phyloP scores from a whole-genome alignment of 1,140 invertebrate genomes.

The Drosophila arawakana region DNA sequence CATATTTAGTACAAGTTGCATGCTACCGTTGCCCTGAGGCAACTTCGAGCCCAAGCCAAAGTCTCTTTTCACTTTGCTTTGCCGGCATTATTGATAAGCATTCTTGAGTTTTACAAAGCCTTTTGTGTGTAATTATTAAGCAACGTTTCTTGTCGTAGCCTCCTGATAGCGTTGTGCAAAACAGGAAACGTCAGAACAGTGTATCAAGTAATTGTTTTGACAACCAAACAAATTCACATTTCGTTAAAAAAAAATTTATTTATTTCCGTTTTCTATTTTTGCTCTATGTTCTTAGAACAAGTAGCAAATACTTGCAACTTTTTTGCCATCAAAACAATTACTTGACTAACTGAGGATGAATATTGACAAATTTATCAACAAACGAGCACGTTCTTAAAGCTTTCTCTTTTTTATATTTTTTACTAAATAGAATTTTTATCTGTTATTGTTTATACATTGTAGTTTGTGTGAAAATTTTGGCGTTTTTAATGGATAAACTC shows the following conservation, averaged over 20 bases:
- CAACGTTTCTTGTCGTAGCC: constrained; percentile 15
- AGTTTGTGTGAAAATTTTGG: background rate
- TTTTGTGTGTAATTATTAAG: constrained; percentile 35
- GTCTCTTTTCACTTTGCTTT: background rate
- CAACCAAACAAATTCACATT: background rate
- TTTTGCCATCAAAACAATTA: background rate
- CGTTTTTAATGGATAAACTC: background rate
- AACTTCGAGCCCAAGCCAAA: constrained; percentile 5
- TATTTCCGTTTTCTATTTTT: no score
- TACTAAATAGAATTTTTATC: background rate
- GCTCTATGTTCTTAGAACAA: no score
- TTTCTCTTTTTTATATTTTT: constrained; percentile 3
- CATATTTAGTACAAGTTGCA: constrained; percentile 22
- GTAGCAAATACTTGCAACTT: no score
- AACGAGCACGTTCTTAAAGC: constrained; percentile 9
- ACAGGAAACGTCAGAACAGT: constrained; percentile 28
- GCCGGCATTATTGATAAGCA: constrained; percentile 25
- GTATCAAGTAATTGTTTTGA: constrained; percentile 3
- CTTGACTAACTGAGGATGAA: background rate
- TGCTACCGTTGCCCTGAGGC: constrained; percentile 32
- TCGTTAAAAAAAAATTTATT: no score
- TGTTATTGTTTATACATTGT: background rate
- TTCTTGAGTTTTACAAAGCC: background rate
- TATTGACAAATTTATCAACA: constrained; percentile 3
- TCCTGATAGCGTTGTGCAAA: constrained; percentile 26